phyloP scores from a whole-genome alignment of 1,140 invertebrate species.

The Mamestra configurata region DNA sequence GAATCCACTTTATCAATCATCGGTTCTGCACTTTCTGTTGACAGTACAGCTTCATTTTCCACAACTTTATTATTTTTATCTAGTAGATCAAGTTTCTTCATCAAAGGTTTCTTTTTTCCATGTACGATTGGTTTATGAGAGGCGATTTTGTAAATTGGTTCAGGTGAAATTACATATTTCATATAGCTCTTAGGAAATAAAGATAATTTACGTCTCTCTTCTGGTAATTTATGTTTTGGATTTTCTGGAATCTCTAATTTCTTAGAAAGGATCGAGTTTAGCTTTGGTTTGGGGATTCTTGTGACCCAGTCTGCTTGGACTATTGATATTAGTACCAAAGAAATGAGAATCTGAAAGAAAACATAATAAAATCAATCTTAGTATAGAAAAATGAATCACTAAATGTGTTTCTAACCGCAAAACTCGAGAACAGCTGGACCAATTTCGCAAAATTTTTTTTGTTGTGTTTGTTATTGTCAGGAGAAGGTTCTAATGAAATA shows the following conservation, averaged over 20 bases:
- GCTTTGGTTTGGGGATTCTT: conserved; percentile 17
- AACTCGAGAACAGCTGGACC: too few species aligned
- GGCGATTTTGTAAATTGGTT: background rate
- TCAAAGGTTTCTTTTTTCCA: background rate
- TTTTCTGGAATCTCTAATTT: background rate
- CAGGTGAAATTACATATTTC: background rate
- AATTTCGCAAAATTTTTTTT: too few species aligned
- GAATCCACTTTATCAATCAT: too few species aligned
- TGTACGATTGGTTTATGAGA: background rate
- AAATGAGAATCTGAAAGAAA: conserved; percentile 21
- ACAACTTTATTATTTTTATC: background rate
- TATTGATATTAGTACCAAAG: background rate
- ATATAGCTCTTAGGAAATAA: background rate
- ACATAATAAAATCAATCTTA: too few species aligned
- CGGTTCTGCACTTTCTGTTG: too few species aligned
- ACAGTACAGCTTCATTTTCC: background rate
- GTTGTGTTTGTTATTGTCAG: too few species aligned
- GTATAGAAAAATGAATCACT: background rate
- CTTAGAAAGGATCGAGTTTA: background rate
- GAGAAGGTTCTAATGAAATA: too few species aligned
- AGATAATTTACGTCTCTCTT: conserved; percentile 6
- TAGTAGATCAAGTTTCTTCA: background rate
- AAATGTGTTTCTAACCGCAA: background rate
- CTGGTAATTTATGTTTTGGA: background rate
- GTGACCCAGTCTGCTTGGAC: background rate